Evolutionary conservation across 2,113 vertebrate species (phyloP), one percentile per base, ranked within the genome.

Genomic region (Gadus chalcogrammus): DNA sequence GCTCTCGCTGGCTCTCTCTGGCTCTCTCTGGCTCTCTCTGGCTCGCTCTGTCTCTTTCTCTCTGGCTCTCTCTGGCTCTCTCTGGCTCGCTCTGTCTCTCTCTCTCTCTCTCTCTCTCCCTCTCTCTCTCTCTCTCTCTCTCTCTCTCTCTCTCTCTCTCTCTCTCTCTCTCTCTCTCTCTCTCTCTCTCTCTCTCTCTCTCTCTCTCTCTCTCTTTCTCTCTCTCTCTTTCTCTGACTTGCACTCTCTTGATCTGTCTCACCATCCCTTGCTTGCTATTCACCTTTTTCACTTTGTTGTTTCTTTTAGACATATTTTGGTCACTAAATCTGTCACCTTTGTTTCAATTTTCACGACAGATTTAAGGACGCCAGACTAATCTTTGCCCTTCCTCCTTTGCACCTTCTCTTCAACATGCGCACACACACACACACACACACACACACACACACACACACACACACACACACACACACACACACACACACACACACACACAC

Each of bases 381-480:
- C 55, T n/a, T 74, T 53, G 3, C 28, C 17, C 52, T 52, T 56
- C 22, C 61, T 59, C 11, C 24, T 67, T n/a, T 67, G 5, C 38
- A 63, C 24, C 35, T 42, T 66, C 35, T 59, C 52, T 70, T 15
- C 16, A 12, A 65, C 48, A 16, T 31, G 2, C 17, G 66, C 22
- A 56, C 20, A 69, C 64, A 74, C 55, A 17, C 55, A 58, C 55
- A 58, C 12, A 22, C 60, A 67, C 67, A 69, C 65, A 76, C n/a
- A 22, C 15, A 65, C 48, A 18, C 42, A 3, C 24, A 68, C 22
- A 61, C 27, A 71, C 65, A 74, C 55, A n/a, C 55, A 58, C 55
- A 58, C 12, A 22, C 60, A 67, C 67, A 69, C 65, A 76, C 20
- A 64, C 15, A 65, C 22, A 79, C 67, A 79, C 59, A 56, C 68